Conservation (phyloP, 2,113 vertebrate species). For the Tupaia chinensis region DNA sequence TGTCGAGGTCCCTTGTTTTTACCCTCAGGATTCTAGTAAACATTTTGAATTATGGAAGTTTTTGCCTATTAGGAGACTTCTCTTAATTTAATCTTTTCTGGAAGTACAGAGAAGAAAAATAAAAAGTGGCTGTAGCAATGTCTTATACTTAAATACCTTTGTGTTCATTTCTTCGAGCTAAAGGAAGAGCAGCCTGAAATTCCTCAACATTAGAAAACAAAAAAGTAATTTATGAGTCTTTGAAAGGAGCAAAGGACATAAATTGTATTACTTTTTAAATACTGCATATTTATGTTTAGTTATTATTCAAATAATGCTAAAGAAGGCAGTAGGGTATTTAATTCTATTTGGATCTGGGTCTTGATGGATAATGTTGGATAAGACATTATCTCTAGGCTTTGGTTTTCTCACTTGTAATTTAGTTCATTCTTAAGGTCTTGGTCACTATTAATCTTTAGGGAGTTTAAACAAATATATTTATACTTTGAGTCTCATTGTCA, state of each 20-base stretch:
- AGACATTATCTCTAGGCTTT: neutral
- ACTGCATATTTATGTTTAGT: neutral
- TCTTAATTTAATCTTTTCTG: constrained; percentile 50
- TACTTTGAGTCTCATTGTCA: neutral
- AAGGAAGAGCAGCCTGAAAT: neutral
- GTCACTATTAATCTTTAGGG: neutral
- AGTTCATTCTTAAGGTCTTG: neutral
- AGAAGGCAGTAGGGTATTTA: neutral
- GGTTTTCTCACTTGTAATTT: neutral
- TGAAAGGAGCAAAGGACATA: neutral
- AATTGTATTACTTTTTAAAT: constrained; percentile 28
- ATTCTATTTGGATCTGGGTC: neutral
- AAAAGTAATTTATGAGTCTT: constrained; percentile 21
- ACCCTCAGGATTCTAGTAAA: neutral
- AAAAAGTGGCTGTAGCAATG: neutral
- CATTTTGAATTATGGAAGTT: constrained; percentile 39
- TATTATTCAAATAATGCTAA: neutral
- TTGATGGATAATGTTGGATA: neutral
- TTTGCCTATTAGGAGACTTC: neutral
- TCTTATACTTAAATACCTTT: neutral
- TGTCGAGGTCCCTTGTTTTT: neutral
- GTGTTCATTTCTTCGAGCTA: neutral
- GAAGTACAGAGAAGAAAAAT: neutral
- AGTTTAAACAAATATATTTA: neutral
- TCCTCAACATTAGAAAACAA: constrained; percentile 32